phyloP scores from a whole-genome alignment of 2,113 vertebrate species.

The Ciconia boyciana region DNA sequence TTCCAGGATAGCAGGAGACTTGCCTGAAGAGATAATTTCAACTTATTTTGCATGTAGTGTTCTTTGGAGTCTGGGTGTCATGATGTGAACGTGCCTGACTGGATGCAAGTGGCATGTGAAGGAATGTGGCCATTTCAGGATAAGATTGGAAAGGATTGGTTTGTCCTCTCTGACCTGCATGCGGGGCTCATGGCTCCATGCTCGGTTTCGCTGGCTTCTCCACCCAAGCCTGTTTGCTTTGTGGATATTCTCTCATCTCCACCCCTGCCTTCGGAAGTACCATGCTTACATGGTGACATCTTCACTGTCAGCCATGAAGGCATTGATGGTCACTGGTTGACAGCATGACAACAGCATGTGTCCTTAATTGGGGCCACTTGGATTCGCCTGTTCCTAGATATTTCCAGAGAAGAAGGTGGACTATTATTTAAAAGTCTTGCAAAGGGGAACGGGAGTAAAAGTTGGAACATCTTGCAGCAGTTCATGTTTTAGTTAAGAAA shows the following conservation, averaged over 20 bases:
- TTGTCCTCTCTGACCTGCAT: slow-evolving; percentile 29
- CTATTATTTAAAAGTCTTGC: background rate
- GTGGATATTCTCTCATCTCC: background rate
- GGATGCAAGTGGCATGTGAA: slow-evolving; percentile 40
- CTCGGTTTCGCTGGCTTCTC: background rate
- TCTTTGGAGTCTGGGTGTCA: background rate
- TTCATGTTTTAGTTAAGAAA: background rate
- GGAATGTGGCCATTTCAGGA: background rate
- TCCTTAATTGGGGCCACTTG: slow-evolving; percentile 48
- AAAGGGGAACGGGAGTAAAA: background rate
- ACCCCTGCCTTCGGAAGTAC: background rate
- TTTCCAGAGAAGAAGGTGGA: background rate
- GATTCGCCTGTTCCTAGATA: slow-evolving; percentile 19
- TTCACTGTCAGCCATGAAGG: background rate
- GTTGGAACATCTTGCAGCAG: slow-evolving; percentile 26
- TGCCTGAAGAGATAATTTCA: background rate
- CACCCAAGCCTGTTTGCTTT: background rate
- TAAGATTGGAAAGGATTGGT: background rate
- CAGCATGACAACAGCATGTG: slow-evolving; percentile 19
- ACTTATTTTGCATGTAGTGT: slow-evolving; percentile 50
- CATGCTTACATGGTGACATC: background rate
- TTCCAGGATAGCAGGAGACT: background rate
- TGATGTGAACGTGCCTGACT: background rate
- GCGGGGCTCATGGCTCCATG: background rate
- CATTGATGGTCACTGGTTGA: background rate